Evolutionary conservation across 2,113 vertebrate genomes (phyloP).

Genomic region (Dolichallabes microphthalmus): DNA sequence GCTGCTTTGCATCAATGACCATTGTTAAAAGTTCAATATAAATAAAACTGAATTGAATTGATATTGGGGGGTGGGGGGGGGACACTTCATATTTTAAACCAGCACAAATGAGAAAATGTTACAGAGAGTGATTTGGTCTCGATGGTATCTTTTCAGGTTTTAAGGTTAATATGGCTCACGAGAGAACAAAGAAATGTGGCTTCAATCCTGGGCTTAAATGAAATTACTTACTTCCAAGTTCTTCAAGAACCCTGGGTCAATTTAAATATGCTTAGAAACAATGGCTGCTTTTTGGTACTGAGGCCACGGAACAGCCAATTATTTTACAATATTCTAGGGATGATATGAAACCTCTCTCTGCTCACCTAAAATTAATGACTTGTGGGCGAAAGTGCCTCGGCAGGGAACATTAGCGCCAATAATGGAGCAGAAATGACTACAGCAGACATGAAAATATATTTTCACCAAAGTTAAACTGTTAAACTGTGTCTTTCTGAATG

Average conservation of each 20-base stretch:
- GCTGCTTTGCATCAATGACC: too few species aligned
- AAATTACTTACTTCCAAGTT: constrained; percentile 27
- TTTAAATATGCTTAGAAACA: constrained; percentile 41
- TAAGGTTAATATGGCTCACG: constrained; percentile 44
- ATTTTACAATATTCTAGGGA: constrained; percentile 18
- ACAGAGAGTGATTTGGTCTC: constrained; percentile 6
- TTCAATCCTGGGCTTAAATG: constrained; percentile 35
- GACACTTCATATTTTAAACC: background rate
- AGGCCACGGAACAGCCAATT: constrained; percentile 4
- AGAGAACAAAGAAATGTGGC: constrained; percentile 40
- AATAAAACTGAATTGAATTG: background rate
- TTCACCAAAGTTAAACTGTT: background rate
- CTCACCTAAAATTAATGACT: constrained; percentile 38
- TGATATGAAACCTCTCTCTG: background rate
- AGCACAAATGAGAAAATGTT: background rate
- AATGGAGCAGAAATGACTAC: constrained; percentile 28
- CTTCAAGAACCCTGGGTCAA: constrained; percentile 12
- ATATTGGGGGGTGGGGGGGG: background rate
- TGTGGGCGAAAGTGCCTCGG: constrained; percentile 2
- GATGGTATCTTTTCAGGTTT: constrained; percentile 1
- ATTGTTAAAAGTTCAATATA: too few species aligned
- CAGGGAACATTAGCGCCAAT: constrained; percentile 8
- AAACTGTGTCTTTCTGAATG: background rate
- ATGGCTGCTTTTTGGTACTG: constrained; percentile 30
- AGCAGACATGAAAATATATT: background rate